Conservation (phyloP, 2,113 vertebrate species). For the Pica pica region DNA sequence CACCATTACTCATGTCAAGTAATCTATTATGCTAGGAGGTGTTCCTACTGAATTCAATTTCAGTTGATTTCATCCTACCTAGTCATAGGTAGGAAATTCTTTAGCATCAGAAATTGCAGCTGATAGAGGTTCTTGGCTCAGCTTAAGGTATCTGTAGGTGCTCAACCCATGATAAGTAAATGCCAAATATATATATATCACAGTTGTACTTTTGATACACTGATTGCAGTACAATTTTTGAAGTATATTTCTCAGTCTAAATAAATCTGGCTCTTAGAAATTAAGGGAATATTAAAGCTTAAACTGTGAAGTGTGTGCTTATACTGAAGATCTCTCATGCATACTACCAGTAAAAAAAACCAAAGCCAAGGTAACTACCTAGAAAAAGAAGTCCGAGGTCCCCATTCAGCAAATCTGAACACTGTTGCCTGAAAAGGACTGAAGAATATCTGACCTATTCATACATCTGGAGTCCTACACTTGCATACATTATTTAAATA, state of each 20-base stretch:
- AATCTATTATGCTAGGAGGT: constrained; percentile 1
- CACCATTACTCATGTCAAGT: neutral
- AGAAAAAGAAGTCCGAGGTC: neutral
- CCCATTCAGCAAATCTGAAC: neutral
- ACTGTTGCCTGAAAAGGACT: neutral
- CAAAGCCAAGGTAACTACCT: neutral
- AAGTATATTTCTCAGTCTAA: neutral
- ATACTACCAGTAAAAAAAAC: neutral
- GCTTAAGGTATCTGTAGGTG: neutral
- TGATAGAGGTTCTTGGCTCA: neutral
- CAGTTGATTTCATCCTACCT: neutral
- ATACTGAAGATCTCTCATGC: neutral
- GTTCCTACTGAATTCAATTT: neutral
- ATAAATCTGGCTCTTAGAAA: neutral
- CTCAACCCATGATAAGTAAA: neutral
- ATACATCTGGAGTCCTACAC: neutral
- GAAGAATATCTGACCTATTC: neutral
- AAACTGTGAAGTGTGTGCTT: neutral
- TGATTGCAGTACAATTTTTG: neutral
- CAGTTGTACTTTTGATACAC: neutral
- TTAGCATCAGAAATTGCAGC: neutral
- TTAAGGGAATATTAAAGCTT: neutral
- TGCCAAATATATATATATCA: neutral
- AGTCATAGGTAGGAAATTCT: neutral
- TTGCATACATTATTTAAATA: neutral